A percentile compares a stretch with the other conserved stretches of the same genome.
Conservation (phyloP, 2,797 vertebrate genomes). For the Periophthalmus magnuspinnatus region DNA sequence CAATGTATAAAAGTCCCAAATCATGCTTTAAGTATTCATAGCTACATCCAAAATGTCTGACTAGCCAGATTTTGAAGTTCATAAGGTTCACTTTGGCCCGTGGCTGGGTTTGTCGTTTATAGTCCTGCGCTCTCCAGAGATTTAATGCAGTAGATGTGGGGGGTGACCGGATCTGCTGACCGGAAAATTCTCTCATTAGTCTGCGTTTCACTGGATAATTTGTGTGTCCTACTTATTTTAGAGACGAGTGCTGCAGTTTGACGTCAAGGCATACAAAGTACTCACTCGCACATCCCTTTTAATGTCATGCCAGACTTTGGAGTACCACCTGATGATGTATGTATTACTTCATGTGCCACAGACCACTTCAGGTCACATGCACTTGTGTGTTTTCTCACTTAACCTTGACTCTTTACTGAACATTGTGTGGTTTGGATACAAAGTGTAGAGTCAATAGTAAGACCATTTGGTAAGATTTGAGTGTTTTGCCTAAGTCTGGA, state of each 20-base stretch:
- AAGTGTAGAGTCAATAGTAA: background rate
- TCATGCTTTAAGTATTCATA: background rate
- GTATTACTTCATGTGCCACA: background rate
- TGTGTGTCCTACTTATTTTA: conserved; percentile 32
- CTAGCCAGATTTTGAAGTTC: background rate
- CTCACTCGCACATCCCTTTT: background rate
- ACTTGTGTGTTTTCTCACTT: conserved; percentile 19
- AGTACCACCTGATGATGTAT: background rate
- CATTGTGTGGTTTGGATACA: too few relatives aligned
- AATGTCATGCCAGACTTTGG: background rate
- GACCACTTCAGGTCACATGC: background rate
- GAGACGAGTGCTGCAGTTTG: conserved; percentile 7
- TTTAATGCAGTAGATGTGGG: conserved; percentile 11
- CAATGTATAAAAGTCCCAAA: background rate
- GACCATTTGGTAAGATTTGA: background rate
- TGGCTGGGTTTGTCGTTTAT: conserved; percentile 3
- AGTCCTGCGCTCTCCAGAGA: background rate
- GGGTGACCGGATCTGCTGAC: conserved; percentile 31
- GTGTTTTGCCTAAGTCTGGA: background rate
- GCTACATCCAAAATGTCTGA: background rate
- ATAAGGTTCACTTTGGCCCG: background rate
- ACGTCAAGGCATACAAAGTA: conserved; percentile 4
- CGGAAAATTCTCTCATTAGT: conserved; percentile 47
- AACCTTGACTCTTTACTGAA: conserved; percentile 22
- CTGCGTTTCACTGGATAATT: conserved; percentile 37